Evolutionary conservation across 2,888 invertebrate species (phyloP).

Genomic region (Iphiclides podalirius): DNA sequence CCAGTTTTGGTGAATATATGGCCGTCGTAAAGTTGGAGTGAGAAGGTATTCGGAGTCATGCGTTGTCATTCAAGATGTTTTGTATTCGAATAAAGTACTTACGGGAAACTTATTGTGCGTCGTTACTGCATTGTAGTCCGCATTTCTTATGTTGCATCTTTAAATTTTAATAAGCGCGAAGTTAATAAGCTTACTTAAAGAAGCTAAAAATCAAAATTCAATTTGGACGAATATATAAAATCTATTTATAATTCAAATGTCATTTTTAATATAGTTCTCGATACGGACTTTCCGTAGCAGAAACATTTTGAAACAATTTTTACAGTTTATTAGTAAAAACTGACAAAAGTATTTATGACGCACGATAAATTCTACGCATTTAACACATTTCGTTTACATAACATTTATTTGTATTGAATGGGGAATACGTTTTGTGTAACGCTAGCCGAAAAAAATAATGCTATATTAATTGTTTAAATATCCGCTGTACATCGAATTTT

Average conservation of each 20-base stretch:
- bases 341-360: too few relatives aligned
- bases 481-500: conserved; percentile 5
- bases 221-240: too few relatives aligned
- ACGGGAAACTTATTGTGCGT: conserved; percentile 61
- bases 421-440: conserved; percentile 4
- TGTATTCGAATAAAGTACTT: conserved; percentile 56
- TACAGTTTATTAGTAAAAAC: too few relatives aligned
- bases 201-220: too few relatives aligned
- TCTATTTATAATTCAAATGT: too few relatives aligned
- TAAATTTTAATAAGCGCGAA: conserved; percentile 26
- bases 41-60: conserved; percentile 62
- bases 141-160: conserved; percentile 43
- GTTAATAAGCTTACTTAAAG: too few relatives aligned
- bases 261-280: too few relatives aligned
- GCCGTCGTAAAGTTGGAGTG: conserved; percentile 68
- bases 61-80: conserved; percentile 67
- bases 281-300: too few relatives aligned
- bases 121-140: conserved; percentile 44
- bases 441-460: conserved; percentile 10
- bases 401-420: neutral
- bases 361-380: neutral
- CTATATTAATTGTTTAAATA: conserved; percentile 4
- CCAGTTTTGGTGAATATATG: conserved; percentile 71
- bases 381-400: conserved; percentile 1
- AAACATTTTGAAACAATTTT: too few relatives aligned